These are phyloP conservation scores for Aporophyla nigra DNA, from an alignment of 2,888 invertebrate genomes.

Conservation along the genomic window DNA sequence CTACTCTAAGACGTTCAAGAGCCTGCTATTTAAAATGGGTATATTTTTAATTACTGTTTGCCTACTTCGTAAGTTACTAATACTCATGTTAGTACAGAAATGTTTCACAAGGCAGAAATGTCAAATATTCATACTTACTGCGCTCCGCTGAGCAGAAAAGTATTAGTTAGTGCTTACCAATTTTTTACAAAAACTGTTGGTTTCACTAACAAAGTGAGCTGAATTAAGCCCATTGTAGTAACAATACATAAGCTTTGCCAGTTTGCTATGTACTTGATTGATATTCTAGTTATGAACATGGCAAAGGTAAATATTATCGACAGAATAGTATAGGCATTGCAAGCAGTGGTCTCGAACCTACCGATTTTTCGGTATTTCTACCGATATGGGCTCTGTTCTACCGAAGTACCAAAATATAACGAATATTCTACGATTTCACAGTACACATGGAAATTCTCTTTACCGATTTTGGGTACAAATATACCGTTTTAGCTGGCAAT, in stretches of 20 bases:
- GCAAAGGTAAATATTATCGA: background rate
- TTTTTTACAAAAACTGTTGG: slow-evolving; percentile 36
- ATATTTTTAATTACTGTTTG: background rate
- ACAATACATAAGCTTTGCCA: no score
- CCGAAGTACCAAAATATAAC: no score
- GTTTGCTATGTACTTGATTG: no score
- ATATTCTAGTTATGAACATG: background rate
- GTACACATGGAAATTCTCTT: no score
- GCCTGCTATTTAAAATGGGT: background rate
- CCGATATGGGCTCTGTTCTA: no score
- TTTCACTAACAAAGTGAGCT: background rate
- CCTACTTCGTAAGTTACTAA: background rate
- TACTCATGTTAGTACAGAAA: slow-evolving; percentile 3
- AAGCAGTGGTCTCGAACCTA: no score
- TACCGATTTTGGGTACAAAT: no score
- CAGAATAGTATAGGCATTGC: background rate
- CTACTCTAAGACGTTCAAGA: no score
- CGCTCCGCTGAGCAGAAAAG: slow-evolving; percentile 57
- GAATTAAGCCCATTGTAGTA: background rate
- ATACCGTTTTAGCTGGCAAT: no score
- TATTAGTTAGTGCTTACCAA: slow-evolving; percentile 58
- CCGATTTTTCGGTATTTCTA: no score
- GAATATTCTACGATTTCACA: no score
- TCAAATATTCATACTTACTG: slow-evolving; percentile 54
- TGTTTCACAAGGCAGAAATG: slow-evolving; percentile 53